phyloP scores from a whole-genome alignment of 1,140 invertebrate genomes.

The Archivesica marissinica region DNA sequence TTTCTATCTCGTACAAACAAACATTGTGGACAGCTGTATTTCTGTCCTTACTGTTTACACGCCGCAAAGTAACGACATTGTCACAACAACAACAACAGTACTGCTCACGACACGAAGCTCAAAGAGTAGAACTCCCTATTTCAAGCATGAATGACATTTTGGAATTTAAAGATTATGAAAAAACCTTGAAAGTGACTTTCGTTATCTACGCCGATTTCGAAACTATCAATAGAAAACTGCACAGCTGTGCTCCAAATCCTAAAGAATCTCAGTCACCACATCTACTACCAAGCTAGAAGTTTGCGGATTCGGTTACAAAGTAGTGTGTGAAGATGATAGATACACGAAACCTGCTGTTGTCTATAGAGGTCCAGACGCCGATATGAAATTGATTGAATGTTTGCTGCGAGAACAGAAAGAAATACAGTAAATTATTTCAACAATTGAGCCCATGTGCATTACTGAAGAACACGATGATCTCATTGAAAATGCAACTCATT shows the following conservation, averaged over 20 bases:
- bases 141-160: no score
- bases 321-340: background rate
- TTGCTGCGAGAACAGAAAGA: conserved; percentile 10
- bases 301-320: conserved; percentile 12
- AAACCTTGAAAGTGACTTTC: conserved; percentile 15
- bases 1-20: no score
- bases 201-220: conserved; percentile 36
- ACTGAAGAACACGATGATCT: background rate
- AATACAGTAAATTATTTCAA: background rate
- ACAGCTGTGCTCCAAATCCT: background rate
- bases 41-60: no score
- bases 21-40: no score
- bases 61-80: no score
- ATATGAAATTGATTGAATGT: background rate
- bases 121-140: no score
- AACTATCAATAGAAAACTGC: conserved; percentile 23
- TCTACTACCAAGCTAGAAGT: background rate
- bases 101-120: no score
- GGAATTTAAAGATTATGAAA: conserved; percentile 53
- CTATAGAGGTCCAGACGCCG: background rate
- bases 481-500: conserved; percentile 11
- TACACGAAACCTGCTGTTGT: conserved; percentile 13
- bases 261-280: background rate
- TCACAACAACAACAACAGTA: no score
- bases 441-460: conserved; percentile 2